Percentiles rank a stretch among this genome's conserved stretches.
These are phyloP conservation scores for Apotomis betuletana DNA, from an alignment of 2,888 invertebrate genomes.

Conservation along the genomic window DNA sequence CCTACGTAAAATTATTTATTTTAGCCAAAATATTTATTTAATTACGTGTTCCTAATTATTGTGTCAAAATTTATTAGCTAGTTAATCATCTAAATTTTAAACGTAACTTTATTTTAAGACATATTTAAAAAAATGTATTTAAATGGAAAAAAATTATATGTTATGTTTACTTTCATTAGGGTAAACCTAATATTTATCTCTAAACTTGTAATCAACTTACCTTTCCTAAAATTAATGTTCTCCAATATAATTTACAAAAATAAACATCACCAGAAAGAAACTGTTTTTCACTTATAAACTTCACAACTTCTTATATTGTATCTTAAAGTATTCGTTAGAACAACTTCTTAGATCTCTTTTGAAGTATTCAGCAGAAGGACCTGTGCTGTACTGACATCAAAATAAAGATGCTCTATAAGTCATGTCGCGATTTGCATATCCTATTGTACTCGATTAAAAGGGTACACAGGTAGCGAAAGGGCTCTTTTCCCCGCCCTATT, in stretches of 20 bases:
- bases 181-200: constrained; percentile 41
- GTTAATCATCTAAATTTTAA: constrained; percentile 8
- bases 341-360: background rate
- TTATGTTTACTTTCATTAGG: constrained; percentile 5
- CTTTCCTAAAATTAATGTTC: constrained; percentile 36
- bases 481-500: constrained; percentile 65
- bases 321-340: constrained; percentile 58
- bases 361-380: constrained; percentile 62
- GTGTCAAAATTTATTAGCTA: constrained; percentile 45
- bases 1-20: constrained; percentile 12
- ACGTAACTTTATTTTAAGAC: constrained; percentile 29
- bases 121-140: constrained; percentile 26
- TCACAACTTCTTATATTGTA: constrained; percentile 35
- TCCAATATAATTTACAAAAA: constrained; percentile 48
- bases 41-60: constrained; percentile 31
- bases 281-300: constrained; percentile 45
- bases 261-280: constrained; percentile 61
- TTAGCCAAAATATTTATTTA: constrained; percentile 42
- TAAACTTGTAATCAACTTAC: constrained; percentile 43
- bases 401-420: constrained; percentile 56
- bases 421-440: constrained; percentile 64
- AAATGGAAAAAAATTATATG: background rate
- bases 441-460: constrained; percentile 61
- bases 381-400: constrained; percentile 64
- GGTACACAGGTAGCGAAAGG: constrained; percentile 52